Percentiles rank a stretch among this genome's conserved stretches.
Evolutionary conservation across 2,888 invertebrate genomes (phyloP).

Genomic region (Aethes cnicana): DNA sequence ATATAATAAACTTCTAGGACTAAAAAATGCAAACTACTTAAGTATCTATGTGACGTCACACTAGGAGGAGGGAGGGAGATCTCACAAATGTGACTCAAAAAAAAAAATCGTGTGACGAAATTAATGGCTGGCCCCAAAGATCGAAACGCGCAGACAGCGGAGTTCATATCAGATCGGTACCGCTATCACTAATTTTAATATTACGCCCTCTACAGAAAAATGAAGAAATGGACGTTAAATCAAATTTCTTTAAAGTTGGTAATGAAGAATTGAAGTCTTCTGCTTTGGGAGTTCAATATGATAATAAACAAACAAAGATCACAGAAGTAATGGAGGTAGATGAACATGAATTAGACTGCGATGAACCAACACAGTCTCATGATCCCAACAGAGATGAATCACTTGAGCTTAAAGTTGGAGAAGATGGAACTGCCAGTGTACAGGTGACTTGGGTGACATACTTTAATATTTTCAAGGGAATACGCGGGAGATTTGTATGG

Average conservation of each 20-base stretch:
- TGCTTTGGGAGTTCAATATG: slow-evolving; percentile 2
- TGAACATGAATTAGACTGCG: slow-evolving; percentile 27
- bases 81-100: too few species aligned
- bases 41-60: too few species aligned
- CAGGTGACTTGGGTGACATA: slow-evolving; percentile 37
- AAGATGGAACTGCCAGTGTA: slow-evolving; percentile 39
- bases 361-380: neutral
- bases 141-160: too few species aligned
- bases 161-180: too few species aligned
- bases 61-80: too few species aligned
- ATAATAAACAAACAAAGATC: slow-evolving; percentile 12
- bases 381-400: neutral
- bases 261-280: slow-evolving; percentile 27
- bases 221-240: slow-evolving; percentile 52
- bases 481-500: too few species aligned
- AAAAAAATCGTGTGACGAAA: too few species aligned
- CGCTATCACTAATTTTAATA: too few species aligned
- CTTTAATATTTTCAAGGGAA: too few species aligned
- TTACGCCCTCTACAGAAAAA: slow-evolving; percentile 44
- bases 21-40: too few species aligned
- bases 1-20: too few species aligned
- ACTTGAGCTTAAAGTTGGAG: slow-evolving; percentile 31
- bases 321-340: slow-evolving; percentile 15
- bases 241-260: slow-evolving; percentile 57
- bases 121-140: too few species aligned